A percentile compares a stretch with the other conserved stretches of the same genome.
Evolutionary conservation across 2,113 vertebrate genomes (phyloP).

Genomic region (Nycticryphes semicollaris): DNA sequence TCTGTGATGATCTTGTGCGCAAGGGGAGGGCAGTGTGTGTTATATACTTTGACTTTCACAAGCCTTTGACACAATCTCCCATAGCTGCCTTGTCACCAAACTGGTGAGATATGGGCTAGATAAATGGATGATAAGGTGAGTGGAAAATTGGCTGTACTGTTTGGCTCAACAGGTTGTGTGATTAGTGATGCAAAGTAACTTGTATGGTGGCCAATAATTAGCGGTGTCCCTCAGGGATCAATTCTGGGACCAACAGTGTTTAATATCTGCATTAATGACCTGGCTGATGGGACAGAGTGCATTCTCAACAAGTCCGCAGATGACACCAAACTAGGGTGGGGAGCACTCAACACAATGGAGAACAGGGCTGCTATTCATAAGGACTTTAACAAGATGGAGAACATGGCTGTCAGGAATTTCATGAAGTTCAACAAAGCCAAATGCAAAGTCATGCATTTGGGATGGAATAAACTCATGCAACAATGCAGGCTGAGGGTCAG

Average conservation of each 20-base stretch:
- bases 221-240: background rate
- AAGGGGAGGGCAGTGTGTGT: background rate
- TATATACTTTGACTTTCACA: background rate
- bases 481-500: fast-evolving
- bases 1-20: background rate
- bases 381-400: background rate
- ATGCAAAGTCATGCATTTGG: background rate
- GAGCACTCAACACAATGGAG: background rate
- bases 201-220: background rate
- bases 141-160: background rate
- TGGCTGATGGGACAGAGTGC: background rate
- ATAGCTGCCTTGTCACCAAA: background rate
- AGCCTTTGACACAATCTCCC: background rate
- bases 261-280: background rate
- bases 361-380: background rate
- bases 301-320: background rate
- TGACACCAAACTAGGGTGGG: background rate
- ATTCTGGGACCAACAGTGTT: background rate
- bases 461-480: background rate
- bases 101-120: background rate
- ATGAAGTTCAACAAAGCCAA: background rate
- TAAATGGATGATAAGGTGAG: background rate
- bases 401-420: background rate
- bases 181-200: background rate
- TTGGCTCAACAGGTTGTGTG: background rate